Evolutionary conservation across 2,888 invertebrate genomes (phyloP), one percentile per base, ranked within the genome.

Genomic region (Coleophora deauratella): DNA sequence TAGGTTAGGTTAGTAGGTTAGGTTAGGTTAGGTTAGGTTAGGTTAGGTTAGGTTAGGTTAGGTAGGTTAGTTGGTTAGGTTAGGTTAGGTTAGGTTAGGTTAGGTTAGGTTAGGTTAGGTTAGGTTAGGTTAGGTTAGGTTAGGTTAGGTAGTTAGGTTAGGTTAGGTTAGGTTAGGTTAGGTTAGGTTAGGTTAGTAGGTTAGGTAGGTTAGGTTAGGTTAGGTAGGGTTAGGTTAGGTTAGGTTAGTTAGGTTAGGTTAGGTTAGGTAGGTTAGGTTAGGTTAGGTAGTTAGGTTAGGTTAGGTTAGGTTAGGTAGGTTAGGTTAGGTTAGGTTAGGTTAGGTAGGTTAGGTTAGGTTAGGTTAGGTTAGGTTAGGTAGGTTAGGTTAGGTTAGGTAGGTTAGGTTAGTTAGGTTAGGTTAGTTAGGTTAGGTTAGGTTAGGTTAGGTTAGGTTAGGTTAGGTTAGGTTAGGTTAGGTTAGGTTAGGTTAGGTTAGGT

Each of bases 301-400:
- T 49, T 49, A 49, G 50, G 50, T 48, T 47, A 44, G 47, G 47
- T 47, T 48, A 47, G 47, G 47, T n/a, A n/a, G n/a, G n/a, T n/a
- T n/a, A n/a, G n/a, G n/a, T n/a, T n/a, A n/a, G n/a, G n/a, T n/a
- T n/a, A n/a, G n/a, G n/a, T n/a, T n/a, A n/a, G n/a, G n/a, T n/a
- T n/a, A n/a, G n/a, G n/a, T n/a, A n/a, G n/a, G n/a, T n/a, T n/a
- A n/a, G n/a, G n/a, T n/a, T n/a, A n/a, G n/a, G n/a, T n/a, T n/a
- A n/a, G n/a, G n/a, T n/a, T n/a, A n/a, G n/a, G n/a, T n/a, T n/a
- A n/a, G n/a, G n/a, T n/a, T n/a, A n/a, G n/a, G n/a, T n/a, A n/a
- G n/a, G n/a, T n/a, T n/a, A n/a, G n/a, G n/a, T n/a, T n/a, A n/a
- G n/a, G n/a, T n/a, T n/a, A n/a, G n/a, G n/a, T n/a, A n/a, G n/a